phyloP scores from a whole-genome alignment of 2,113 vertebrate species.

The Dinomys branickii region DNA sequence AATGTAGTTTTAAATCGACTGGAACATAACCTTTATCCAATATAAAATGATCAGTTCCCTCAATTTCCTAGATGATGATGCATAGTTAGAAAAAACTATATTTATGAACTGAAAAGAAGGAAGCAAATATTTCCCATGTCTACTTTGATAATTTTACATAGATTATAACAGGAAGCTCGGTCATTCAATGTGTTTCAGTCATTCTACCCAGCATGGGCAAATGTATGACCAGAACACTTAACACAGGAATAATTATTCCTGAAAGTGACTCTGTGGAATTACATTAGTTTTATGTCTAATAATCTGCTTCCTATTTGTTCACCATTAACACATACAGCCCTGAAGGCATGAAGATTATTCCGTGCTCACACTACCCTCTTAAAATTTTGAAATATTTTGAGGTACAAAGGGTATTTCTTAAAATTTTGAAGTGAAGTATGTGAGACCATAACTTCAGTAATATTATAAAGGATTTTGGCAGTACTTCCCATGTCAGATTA shows the following conservation, averaged over 20 bases:
- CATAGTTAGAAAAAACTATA: background rate
- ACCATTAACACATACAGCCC: background rate
- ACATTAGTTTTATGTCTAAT: background rate
- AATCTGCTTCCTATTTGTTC: background rate
- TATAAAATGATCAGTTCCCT: background rate
- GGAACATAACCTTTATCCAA: background rate
- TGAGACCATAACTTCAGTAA: background rate
- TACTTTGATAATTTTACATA: background rate
- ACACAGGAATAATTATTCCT: background rate
- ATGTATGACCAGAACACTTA: background rate
- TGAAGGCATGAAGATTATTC: background rate
- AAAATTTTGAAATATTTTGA: background rate
- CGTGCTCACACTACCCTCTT: background rate
- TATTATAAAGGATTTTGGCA: background rate
- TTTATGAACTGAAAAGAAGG: background rate
- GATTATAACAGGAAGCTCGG: background rate
- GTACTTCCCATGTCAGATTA: background rate
- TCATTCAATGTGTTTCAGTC: background rate
- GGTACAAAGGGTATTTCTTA: background rate
- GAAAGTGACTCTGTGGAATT: background rate
- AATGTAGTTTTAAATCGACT: conserved; percentile 26
- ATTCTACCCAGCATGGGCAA: background rate
- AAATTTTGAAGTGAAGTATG: background rate
- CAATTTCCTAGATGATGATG: background rate
- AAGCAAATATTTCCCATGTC: background rate